A percentile compares a stretch with the other conserved stretches of the same genome.
phyloP scores from a whole-genome alignment of 2,113 vertebrate species.

The Nycticorax nycticorax region DNA sequence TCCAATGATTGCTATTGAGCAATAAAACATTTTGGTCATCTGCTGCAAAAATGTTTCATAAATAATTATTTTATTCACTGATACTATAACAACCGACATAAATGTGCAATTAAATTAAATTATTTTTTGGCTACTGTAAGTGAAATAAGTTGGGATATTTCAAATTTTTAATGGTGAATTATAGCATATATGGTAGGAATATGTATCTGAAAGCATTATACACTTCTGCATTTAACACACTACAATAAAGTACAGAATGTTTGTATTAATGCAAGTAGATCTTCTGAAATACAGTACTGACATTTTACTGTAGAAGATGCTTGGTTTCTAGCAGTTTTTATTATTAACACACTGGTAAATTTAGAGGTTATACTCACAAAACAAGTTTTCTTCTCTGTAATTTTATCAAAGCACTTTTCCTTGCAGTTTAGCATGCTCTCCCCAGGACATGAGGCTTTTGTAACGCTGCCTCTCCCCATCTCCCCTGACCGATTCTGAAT shows the following conservation, averaged over 20 bases:
- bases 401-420: background rate
- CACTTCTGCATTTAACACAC: background rate
- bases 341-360: background rate
- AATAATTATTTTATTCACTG: background rate
- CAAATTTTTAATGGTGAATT: background rate
- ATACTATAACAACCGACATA: background rate
- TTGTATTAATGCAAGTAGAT: background rate
- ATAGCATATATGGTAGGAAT: rapidly evolving
- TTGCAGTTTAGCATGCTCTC: background rate
- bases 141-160: background rate
- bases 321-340: background rate
- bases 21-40: background rate
- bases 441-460: background rate
- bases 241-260: background rate
- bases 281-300: background rate
- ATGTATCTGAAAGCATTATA: background rate
- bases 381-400: background rate
- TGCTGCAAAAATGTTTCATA: slow-evolving; percentile 10
- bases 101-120: background rate
- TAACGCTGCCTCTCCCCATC: background rate
- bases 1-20: slow-evolving; percentile 16
- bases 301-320: background rate
- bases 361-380: background rate
- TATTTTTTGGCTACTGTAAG: background rate
- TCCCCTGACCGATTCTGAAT: background rate